These are phyloP conservation scores for Boulengeromyrus knoepffleri DNA, from an alignment of 2,113 vertebrate genomes.

Conservation along the genomic window DNA sequence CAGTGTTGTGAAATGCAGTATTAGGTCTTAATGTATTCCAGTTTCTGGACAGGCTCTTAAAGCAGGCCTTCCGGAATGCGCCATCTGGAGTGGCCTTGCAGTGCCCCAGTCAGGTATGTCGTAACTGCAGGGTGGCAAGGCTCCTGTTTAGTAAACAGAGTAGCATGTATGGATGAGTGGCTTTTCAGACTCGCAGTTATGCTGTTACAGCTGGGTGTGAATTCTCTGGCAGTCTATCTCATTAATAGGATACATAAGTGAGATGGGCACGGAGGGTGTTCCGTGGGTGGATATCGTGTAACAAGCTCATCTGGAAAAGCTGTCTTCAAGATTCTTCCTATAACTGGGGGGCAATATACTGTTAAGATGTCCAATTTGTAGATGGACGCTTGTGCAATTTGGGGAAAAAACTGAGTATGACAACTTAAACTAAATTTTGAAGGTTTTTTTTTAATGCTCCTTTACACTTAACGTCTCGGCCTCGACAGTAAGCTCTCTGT, in stretches of 20 bases:
- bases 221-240: slow-evolving; percentile 43
- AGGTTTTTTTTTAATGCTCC: neutral
- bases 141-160: neutral
- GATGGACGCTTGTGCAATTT: neutral
- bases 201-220: slow-evolving; percentile 42
- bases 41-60: neutral
- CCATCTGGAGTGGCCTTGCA: neutral
- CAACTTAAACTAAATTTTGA: neutral
- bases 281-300: neutral
- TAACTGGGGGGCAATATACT: neutral
- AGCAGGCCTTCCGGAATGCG: neutral
- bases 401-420: neutral
- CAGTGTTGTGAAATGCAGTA: neutral
- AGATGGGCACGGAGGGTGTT: neutral
- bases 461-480: neutral
- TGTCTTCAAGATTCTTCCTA: slow-evolving; percentile 35
- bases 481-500: neutral
- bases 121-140: neutral
- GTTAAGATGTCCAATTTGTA: neutral
- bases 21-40: neutral
- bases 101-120: neutral
- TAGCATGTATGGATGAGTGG: slow-evolving; percentile 22
- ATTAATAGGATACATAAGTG: slow-evolving; percentile 41
- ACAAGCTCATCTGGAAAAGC: neutral
- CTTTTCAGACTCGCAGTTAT: slow-evolving; percentile 30